These are phyloP conservation scores for Serrognathus titanus DNA, from an alignment of 2,888 invertebrate genomes.

Conservation along the genomic window DNA sequence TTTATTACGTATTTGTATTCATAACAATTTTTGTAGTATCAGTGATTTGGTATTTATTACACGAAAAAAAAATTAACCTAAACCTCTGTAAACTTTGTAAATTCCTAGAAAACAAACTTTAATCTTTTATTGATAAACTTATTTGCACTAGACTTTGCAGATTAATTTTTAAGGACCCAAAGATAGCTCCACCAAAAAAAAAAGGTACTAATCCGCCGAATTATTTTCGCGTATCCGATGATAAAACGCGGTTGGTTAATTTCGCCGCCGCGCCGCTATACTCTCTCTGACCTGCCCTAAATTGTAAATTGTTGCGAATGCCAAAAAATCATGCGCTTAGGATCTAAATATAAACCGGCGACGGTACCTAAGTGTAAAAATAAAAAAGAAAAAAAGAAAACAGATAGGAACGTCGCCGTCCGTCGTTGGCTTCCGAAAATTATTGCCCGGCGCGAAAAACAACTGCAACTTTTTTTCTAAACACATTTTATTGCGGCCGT, in stretches of 20 bases:
- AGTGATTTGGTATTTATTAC: no score
- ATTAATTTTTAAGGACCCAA: background rate
- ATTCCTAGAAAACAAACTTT: no score
- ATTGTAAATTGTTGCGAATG: conserved; percentile 24
- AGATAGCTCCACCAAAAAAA: background rate
- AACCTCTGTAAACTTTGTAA: no score
- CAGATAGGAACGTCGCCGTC: background rate
- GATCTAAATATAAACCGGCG: background rate
- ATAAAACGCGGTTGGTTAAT: background rate
- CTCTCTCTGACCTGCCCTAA: conserved; percentile 27
- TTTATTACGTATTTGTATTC: no score
- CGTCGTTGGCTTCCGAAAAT: background rate
- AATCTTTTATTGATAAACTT: no score
- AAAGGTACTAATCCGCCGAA: background rate
- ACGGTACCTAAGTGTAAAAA: background rate
- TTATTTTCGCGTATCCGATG: background rate
- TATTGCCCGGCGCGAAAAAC: no score
- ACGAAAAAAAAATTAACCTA: no score
- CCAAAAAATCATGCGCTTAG: conserved; percentile 11
- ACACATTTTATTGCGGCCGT: no score
- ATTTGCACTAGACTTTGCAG: background rate
- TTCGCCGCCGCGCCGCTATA: background rate
- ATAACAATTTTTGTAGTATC: no score
- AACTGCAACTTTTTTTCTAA: no score
- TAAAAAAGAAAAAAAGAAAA: background rate